Percentiles rank a stretch among this genome's conserved stretches.
Conservation (phyloP, 2,113 vertebrate genomes). For the Hucho hucho region DNA sequence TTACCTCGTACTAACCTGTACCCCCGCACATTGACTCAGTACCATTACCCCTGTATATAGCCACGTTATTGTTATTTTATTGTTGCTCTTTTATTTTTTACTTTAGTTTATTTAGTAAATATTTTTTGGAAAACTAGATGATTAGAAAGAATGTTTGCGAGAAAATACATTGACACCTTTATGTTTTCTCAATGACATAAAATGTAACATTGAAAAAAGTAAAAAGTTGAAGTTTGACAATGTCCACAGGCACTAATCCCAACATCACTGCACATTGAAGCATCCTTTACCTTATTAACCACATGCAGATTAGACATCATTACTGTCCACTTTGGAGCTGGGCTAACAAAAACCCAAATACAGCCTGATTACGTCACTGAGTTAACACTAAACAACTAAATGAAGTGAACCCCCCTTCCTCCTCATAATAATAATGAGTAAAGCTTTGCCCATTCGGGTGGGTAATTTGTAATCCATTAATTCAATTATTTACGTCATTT, state of each 20-base stretch:
- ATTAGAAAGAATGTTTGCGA: no score
- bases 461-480: conserved; percentile 17
- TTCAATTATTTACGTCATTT: conserved; percentile 22
- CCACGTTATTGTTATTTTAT: no score
- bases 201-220: no score
- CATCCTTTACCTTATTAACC: conserved; percentile 33
- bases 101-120: no score
- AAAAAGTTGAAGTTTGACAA: background rate
- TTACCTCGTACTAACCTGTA: no score
- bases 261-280: conserved; percentile 17
- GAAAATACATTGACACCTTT: no score
- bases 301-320: conserved; percentile 9
- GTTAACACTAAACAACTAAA: conserved; percentile 13
- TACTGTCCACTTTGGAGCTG: background rate
- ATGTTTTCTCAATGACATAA: no score
- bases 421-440: conserved; percentile 26
- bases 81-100: no score
- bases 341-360: background rate
- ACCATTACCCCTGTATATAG: no score
- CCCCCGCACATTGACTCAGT: no score
- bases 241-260: conserved; percentile 11
- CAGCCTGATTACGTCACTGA: background rate
- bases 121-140: no score
- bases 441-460: conserved; percentile 4
- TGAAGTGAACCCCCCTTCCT: background rate